Evolutionary conservation across 2,113 vertebrate genomes (phyloP).

Genomic region (Eptatretus burgeri): DNA sequence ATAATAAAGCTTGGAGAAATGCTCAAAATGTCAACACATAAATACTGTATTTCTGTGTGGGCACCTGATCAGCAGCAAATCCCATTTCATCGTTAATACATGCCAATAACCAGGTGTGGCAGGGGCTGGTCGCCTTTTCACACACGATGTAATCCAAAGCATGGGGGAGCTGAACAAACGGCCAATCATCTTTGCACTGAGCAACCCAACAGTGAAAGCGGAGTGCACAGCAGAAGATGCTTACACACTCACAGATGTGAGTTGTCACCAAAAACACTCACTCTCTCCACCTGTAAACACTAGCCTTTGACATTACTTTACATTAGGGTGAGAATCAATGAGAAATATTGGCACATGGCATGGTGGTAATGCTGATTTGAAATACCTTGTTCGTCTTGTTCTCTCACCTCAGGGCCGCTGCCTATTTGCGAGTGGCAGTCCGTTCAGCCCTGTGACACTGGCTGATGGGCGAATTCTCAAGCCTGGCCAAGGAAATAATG

Average conservation of each 20-base stretch:
- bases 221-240: constrained; percentile 85
- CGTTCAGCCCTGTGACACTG: constrained; percentile 46
- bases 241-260: constrained; percentile 45
- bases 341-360: too few species aligned
- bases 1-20: too few species aligned
- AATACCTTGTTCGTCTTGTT: too few species aligned
- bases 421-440: constrained; percentile 81
- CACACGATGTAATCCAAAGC: constrained; percentile 32
- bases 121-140: constrained; percentile 61
- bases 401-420: constrained; percentile 33
- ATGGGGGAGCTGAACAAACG: constrained; percentile 51
- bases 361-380: too few species aligned
- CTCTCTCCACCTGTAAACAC: too few species aligned
- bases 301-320: too few species aligned
- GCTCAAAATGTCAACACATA: too few species aligned
- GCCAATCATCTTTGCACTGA: constrained; percentile 69
- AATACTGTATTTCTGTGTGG: too few species aligned
- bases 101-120: constrained; percentile 32
- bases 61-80: too few species aligned
- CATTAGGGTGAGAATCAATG: too few species aligned
- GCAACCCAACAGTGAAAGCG: constrained; percentile 61
- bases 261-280: not conserved
- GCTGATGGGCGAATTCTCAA: constrained; percentile 35
- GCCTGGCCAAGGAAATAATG: constrained; percentile 83
- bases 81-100: too few species aligned